Evolutionary conservation across 1,140 invertebrate genomes (phyloP).

Genomic region (Eueides isabella): DNA sequence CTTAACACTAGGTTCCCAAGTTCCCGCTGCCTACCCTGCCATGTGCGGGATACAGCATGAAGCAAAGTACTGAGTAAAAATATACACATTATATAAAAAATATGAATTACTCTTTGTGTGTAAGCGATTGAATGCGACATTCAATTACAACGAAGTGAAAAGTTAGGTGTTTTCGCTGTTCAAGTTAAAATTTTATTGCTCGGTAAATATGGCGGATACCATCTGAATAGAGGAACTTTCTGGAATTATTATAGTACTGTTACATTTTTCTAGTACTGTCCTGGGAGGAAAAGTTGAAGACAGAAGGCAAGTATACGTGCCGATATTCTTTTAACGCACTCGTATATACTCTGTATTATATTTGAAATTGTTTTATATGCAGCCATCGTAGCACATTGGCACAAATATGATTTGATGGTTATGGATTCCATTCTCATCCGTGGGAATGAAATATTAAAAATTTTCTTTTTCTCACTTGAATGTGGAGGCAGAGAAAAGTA

Average conservation of each 20-base stretch:
- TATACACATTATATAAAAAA: too few relatives aligned
- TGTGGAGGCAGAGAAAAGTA: too few relatives aligned
- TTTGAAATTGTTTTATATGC: too few relatives aligned
- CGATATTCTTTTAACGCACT: not conserved
- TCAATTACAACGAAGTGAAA: conserved; percentile 1
- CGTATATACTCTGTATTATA: not conserved
- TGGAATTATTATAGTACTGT: conserved; percentile 7
- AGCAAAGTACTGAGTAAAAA: too few relatives aligned
- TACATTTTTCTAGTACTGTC: conserved; percentile 9
- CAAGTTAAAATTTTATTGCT: not conserved
- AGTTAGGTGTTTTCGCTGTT: conserved; percentile 4
- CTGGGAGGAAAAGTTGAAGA: not conserved
- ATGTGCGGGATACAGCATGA: too few relatives aligned
- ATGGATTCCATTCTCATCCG: too few relatives aligned
- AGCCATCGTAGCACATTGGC: too few relatives aligned
- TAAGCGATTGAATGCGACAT: not conserved
- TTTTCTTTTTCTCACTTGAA: too few relatives aligned
- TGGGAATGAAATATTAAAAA: too few relatives aligned
- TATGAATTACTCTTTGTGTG: not conserved
- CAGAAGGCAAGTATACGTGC: not conserved
- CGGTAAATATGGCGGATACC: conserved; percentile 7
- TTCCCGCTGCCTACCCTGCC: too few relatives aligned
- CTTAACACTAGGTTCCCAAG: too few relatives aligned
- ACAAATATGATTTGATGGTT: too few relatives aligned
- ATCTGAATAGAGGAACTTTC: conserved; percentile 11